Conservation (phyloP, 2,797 vertebrate species). For the Squalus acanthias region DNA sequence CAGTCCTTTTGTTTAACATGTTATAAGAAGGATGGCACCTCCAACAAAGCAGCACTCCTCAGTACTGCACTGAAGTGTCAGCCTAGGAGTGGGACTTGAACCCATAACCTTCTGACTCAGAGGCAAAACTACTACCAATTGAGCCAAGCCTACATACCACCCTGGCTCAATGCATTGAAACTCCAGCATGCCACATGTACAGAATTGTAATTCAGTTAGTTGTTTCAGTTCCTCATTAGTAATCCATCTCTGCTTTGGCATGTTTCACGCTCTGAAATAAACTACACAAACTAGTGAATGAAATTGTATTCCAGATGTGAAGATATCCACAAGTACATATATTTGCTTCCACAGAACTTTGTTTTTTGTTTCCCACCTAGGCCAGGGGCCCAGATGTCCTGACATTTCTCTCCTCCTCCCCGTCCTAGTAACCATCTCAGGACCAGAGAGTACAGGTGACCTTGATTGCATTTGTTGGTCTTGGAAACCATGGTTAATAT, state of each 20-base stretch:
- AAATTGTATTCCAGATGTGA: neutral
- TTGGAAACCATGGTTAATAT: neutral
- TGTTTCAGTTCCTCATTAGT: neutral
- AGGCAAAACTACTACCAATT: neutral
- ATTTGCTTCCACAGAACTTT: neutral
- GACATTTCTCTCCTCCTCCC: neutral
- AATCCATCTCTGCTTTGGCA: neutral
- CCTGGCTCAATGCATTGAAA: neutral
- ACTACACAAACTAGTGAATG: neutral
- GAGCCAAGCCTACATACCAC: neutral
- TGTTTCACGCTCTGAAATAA: neutral
- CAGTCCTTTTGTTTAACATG: neutral
- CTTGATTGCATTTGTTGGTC: neutral
- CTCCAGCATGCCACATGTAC: neutral
- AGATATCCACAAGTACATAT: neutral
- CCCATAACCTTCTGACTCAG: neutral
- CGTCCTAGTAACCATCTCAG: neutral
- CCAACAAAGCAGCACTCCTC: neutral
- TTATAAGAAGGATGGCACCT: neutral
- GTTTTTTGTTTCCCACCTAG: neutral
- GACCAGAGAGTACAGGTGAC: neutral
- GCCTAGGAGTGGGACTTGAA: neutral
- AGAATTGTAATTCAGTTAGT: neutral
- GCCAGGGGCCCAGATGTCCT: neutral
- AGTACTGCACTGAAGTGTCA: neutral